Conservation (phyloP, 1,140 invertebrate species). For the Drosophila trapezifrons region DNA sequence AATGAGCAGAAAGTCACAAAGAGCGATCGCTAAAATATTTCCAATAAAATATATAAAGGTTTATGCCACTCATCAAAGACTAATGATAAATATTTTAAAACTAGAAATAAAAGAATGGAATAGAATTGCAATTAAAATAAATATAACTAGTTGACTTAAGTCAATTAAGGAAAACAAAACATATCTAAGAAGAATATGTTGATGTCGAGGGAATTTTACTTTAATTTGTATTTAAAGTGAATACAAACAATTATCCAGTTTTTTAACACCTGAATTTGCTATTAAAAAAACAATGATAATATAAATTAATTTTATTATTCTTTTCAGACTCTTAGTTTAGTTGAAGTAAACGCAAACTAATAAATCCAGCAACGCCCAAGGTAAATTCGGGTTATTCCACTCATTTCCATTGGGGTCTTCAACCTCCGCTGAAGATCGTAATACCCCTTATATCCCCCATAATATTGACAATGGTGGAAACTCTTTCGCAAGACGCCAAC, state of each 20-base stretch:
- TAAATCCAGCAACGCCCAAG: not conserved
- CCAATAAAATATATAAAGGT: constrained; percentile 21
- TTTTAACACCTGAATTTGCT: no score
- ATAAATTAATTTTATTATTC: not conserved
- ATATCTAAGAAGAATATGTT: no score
- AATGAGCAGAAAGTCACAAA: constrained; percentile 49
- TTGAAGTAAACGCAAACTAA: not conserved
- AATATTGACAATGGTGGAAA: constrained; percentile 50
- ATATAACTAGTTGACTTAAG: not conserved
- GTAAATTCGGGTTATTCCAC: not conserved
- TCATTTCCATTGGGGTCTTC: not conserved
- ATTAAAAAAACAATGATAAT: no score
- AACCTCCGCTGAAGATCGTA: not conserved
- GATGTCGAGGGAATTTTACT: no score
- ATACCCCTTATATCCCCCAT: not conserved
- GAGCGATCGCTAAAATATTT: constrained; percentile 22
- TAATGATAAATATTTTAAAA: not conserved
- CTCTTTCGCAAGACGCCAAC: constrained; percentile 75
- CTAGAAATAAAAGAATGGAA: not conserved
- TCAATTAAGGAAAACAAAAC: not conserved
- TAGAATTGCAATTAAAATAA: not conserved
- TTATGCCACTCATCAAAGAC: constrained; percentile 6
- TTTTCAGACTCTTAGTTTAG: not conserved
- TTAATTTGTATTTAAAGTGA: no score
- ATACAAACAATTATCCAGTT: no score